Percentiles rank a stretch among this genome's conserved stretches.
phyloP scores from a whole-genome alignment of 1,140 invertebrate genomes.

The Trinorchestia longiramus region DNA sequence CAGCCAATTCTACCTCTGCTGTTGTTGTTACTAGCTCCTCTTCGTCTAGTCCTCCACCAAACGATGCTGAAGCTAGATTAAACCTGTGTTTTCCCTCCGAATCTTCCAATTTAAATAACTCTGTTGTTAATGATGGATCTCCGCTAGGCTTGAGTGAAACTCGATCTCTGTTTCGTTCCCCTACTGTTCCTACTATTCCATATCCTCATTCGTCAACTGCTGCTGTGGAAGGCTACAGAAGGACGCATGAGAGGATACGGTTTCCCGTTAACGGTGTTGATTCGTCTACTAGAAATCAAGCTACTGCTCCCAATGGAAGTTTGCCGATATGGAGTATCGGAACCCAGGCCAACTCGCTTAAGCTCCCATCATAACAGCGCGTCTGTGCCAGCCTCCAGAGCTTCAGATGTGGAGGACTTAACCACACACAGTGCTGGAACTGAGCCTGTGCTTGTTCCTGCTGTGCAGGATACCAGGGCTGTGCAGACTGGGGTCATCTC shows the following conservation, averaged over 20 bases:
- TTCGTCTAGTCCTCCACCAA: neutral
- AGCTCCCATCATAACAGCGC: neutral
- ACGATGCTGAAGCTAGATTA: neutral
- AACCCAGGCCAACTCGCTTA: neutral
- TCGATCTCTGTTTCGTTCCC: neutral
- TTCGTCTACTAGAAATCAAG: neutral
- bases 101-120: neutral
- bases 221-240: neutral
- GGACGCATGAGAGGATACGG: slow-evolving; percentile 18
- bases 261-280: neutral
- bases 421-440: neutral
- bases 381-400: neutral
- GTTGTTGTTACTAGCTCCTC: neutral
- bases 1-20: neutral
- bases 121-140: neutral
- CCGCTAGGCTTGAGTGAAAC: neutral
- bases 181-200: neutral
- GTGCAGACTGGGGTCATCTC: neutral
- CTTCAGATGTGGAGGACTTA: neutral
- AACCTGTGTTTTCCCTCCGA: neutral
- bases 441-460: neutral
- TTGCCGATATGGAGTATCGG: neutral
- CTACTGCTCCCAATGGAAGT: neutral
- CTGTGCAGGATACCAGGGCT: neutral
- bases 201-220: neutral